Evolutionary conservation across 2,797 vertebrate genomes (phyloP).

Genomic region (Pyrrhura leucotis): DNA sequence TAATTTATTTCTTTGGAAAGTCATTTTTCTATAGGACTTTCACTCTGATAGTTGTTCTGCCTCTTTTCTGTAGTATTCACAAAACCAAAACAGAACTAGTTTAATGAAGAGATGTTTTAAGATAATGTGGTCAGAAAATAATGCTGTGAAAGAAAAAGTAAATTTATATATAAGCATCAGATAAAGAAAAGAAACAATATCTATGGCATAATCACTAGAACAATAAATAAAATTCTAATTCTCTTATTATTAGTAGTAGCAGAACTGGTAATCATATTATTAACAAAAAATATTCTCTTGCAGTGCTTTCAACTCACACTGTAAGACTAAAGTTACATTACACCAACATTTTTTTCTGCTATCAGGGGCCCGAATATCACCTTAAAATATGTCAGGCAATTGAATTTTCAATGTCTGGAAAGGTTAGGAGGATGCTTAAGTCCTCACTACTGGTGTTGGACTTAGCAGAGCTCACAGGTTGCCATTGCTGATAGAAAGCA

Average conservation of each 20-base stretch:
- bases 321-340: background rate
- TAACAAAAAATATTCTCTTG: background rate
- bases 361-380: background rate
- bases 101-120: background rate
- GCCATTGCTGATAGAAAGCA: background rate
- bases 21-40: background rate
- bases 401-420: background rate
- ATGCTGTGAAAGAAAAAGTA: background rate
- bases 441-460: background rate
- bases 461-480: background rate
- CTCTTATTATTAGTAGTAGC: background rate
- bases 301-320: background rate
- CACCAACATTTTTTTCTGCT: background rate
- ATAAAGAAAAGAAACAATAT: background rate
- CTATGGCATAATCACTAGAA: background rate
- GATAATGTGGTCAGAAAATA: background rate
- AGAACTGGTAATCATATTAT: background rate
- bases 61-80: background rate
- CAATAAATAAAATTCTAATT: background rate
- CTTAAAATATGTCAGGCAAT: background rate
- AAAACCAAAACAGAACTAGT: background rate
- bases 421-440: background rate
- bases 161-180: background rate
- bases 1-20: background rate
- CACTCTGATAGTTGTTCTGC: background rate